These are phyloP conservation scores for Ectropis crepuscularia DNA, from an alignment of 2,888 invertebrate species.

Conservation along the genomic window DNA sequence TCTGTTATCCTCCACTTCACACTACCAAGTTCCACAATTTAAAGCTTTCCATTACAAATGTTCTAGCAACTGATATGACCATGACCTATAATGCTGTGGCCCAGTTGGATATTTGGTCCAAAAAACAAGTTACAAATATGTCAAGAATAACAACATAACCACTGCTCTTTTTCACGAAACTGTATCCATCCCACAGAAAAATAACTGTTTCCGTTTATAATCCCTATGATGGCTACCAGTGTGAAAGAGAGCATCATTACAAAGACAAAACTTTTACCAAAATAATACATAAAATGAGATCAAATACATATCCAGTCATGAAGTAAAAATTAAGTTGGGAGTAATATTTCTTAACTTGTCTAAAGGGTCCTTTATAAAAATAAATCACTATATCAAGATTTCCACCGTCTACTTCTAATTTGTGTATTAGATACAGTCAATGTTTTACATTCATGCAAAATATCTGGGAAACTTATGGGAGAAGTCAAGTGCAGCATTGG, in stretches of 20 bases:
- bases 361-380: conserved; percentile 54
- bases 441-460: conserved; percentile 36
- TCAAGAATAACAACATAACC: conserved; percentile 33
- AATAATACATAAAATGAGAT: conserved; percentile 79
- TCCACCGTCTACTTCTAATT: conserved; percentile 30
- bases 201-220: background rate
- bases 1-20: conserved; percentile 73
- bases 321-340: conserved; percentile 59
- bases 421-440: conserved; percentile 40
- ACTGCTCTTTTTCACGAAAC: conserved; percentile 42
- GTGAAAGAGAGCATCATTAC: conserved; percentile 33
- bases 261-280: conserved; percentile 45
- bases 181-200: conserved; percentile 15
- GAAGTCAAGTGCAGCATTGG: conserved; percentile 25
- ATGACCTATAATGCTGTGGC: conserved; percentile 60
- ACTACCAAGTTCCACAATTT: conserved; percentile 74
- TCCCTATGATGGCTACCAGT: conserved; percentile 21
- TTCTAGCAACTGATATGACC: conserved; percentile 61
- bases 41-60: conserved; percentile 76
- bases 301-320: conserved; percentile 72
- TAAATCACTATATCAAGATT: conserved; percentile 40
- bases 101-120: conserved; percentile 70
- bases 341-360: conserved; percentile 58
- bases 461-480: conserved; percentile 16
- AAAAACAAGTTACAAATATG: conserved; percentile 43